Conservation (phyloP, 1,140 invertebrate species). For the Eupeodes corollae region DNA sequence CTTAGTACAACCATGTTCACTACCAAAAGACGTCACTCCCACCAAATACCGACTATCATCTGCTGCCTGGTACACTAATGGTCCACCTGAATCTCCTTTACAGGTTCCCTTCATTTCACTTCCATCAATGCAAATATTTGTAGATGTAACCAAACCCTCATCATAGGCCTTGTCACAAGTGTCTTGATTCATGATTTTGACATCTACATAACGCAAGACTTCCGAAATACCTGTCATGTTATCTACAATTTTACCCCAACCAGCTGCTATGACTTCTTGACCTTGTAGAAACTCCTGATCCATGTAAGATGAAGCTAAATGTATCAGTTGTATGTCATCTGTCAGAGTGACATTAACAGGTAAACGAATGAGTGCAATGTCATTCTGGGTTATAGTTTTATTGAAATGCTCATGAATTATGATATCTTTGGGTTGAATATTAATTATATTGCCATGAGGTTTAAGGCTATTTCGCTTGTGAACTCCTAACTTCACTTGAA, state of each 20-base stretch:
- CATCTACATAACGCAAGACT: background rate
- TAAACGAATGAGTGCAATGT: constrained; percentile 15
- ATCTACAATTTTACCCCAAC: constrained; percentile 17
- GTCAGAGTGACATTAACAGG: constrained; percentile 6
- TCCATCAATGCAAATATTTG: constrained; percentile 17
- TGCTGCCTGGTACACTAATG: constrained; percentile 20
- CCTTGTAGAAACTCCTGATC: constrained; percentile 8
- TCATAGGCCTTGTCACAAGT: background rate
- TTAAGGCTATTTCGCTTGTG: constrained; percentile 8
- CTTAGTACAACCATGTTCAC: constrained; percentile 37
- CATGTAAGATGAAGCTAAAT: constrained; percentile 4
- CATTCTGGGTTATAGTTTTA: constrained; percentile 13
- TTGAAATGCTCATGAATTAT: constrained; percentile 12
- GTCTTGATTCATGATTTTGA: background rate
- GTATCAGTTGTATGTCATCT: constrained; percentile 7
- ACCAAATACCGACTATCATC: constrained; percentile 14
- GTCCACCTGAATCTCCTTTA: constrained; percentile 30
- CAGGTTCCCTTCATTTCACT: constrained; percentile 19
- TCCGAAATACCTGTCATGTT: background rate
- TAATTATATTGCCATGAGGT: constrained; percentile 5
- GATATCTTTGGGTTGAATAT: background rate
- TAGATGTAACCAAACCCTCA: background rate
- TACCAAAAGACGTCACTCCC: constrained; percentile 43
- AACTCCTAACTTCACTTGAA: background rate
- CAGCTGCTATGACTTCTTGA: constrained; percentile 9